Evolutionary conservation across 1,140 invertebrate genomes (phyloP).

Genomic region (Meloidogyne floridensis): DNA sequence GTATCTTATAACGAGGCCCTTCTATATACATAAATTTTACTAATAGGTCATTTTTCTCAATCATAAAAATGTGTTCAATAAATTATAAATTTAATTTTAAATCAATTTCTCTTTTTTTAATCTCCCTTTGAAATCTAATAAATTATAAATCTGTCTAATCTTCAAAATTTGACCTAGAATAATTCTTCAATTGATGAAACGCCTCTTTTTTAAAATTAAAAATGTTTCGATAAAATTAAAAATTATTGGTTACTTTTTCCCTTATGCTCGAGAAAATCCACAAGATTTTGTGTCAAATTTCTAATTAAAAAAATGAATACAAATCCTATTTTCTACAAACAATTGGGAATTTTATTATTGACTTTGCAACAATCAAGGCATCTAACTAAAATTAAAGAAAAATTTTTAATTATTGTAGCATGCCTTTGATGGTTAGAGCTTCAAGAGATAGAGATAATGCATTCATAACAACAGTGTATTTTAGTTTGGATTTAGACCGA

Average conservation of each 20-base stretch:
- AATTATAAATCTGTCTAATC: background rate
- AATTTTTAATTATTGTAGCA: too few relatives aligned
- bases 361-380: background rate
- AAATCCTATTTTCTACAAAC: background rate
- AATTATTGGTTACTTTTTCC: too few relatives aligned
- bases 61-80: background rate
- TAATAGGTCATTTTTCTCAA: too few relatives aligned
- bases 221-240: too few relatives aligned
- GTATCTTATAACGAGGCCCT: too few relatives aligned
- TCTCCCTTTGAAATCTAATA: background rate
- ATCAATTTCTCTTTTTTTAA: slow-evolving; percentile 2
- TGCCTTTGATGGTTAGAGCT: slow-evolving; percentile 53
- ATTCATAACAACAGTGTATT: slow-evolving; percentile 50
- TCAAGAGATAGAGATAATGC: slow-evolving; percentile 44
- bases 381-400: too few relatives aligned
- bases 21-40: too few relatives aligned
- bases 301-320: background rate
- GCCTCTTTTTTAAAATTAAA: background rate
- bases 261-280: too few relatives aligned
- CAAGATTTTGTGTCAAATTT: background rate
- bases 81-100: background rate
- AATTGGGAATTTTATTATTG: background rate
- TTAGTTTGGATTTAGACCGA: background rate
- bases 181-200: background rate
- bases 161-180: background rate